phyloP scores from a whole-genome alignment of 2,113 vertebrate species.

The Tragelaphus buxtoni region DNA sequence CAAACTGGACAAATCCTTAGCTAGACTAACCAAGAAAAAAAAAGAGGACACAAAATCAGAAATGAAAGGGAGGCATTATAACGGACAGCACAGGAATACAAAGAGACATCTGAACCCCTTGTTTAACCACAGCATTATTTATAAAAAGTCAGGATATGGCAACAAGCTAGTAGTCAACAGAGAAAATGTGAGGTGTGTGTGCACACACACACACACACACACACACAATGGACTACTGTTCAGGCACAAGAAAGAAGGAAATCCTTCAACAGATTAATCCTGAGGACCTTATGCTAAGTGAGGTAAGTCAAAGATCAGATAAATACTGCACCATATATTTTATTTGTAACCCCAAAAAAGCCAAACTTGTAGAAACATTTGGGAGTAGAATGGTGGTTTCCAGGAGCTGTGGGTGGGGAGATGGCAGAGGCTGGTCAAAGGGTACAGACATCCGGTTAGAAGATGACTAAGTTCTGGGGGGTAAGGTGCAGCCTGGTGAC shows the following conservation, averaged over 20 bases:
- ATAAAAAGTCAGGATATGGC: neutral
- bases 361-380: neutral
- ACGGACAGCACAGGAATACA: fast-evolving
- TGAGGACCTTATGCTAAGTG: neutral
- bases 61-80: neutral
- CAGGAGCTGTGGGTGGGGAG: neutral
- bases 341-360: neutral
- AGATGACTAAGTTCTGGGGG: neutral
- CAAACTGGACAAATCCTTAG: fast-evolving
- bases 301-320: neutral
- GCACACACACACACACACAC: no score
- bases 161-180: no score
- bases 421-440: neutral
- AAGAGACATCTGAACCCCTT: neutral
- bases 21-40: neutral
- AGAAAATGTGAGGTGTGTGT: neutral
- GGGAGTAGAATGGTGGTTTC: neutral
- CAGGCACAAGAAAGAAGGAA: neutral
- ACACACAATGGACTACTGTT: neutral
- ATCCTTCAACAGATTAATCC: neutral
- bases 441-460: fast-evolving
- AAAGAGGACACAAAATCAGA: neutral
- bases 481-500: fast-evolving
- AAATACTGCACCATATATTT: neutral
- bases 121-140: neutral